Evolutionary conservation across 2,797 vertebrate genomes (phyloP), one percentile per base, ranked within the genome.

Genomic region (Aphelocoma californica): DNA sequence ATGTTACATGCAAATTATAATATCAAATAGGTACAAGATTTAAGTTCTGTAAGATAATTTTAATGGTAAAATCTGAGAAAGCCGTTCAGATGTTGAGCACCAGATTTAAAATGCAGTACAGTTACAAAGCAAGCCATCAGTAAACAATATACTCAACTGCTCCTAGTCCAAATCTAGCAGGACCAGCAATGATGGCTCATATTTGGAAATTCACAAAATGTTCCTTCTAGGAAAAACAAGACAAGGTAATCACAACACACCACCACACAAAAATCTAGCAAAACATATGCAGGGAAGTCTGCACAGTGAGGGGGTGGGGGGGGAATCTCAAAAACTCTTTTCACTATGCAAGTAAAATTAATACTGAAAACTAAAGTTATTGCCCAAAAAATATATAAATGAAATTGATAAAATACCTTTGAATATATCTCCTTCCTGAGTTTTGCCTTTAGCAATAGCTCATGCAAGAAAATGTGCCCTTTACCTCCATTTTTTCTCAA

Each of bases 241-340:
- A 47, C 21, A 53, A 87, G 9, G 7, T 24, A 74, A 20, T 21
- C 24, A 81, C 34, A 73, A 90, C 47, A 77, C 8, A 62, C 4
- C 5, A 71, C 15, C 31, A 61, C 20, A 28, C 18, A 71, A 71
- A 92, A 84, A 48, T 3, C 29, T 16, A 67, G 26, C 15, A 66
- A 88, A 78, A 62, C 0, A 0, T 17, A 70, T 71, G 28, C n/a
- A 25, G 6, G 10, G 13, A 73, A 82, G 15, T 42, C 32, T 1
- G 2, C n/a, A 74, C 2, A 48, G 4, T n/a, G 57, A 4, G 7
- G 20, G 38, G 21, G 19, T 31, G 14, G 14, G 15, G 15, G 15
- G 40, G 6, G 2, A 54, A 61, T 8, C 31, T 64, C 24, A 10
- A 36, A 80, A 73, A 82, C 36, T 44, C 10, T 62, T 72, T 85